Conservation (phyloP, 2,888 invertebrate species). For the Aradus depressus region DNA sequence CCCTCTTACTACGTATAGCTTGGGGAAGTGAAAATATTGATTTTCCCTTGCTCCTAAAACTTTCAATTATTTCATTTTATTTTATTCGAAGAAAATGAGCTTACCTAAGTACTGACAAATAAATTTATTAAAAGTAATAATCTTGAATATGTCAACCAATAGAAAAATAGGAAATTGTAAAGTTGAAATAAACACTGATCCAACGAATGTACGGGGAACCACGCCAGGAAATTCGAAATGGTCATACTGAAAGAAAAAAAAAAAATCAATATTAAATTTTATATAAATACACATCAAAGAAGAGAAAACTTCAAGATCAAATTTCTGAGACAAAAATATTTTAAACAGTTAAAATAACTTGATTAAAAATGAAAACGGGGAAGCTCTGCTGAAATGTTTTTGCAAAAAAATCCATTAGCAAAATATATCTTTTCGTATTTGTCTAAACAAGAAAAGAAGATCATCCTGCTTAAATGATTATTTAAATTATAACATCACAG, state of each 20-base stretch:
- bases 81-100: constrained; percentile 32
- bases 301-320: no score
- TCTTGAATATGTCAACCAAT: constrained; percentile 48
- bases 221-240: constrained; percentile 96
- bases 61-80: constrained; percentile 25
- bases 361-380: no score
- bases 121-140: constrained; percentile 60
- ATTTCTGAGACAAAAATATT: no score
- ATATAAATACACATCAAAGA: no score
- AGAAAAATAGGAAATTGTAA: constrained; percentile 65
- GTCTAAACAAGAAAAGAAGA: not conserved
- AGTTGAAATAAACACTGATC: constrained; percentile 70
- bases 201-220: constrained; percentile 92
- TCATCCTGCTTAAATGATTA: no score
- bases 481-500: no score
- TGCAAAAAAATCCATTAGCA: not conserved
- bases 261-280: constrained; percentile 12
- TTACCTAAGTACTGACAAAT: constrained; percentile 80
- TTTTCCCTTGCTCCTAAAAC: no score
- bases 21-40: no score
- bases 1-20: no score
- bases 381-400: no score
- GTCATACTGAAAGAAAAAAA: constrained; percentile 62
- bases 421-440: not conserved
- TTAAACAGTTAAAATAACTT: no score